A percentile compares a stretch with the other conserved stretches of the same genome.
These are phyloP conservation scores for Troilus luridus DNA, from an alignment of 2,888 invertebrate genomes.

Conservation along the genomic window DNA sequence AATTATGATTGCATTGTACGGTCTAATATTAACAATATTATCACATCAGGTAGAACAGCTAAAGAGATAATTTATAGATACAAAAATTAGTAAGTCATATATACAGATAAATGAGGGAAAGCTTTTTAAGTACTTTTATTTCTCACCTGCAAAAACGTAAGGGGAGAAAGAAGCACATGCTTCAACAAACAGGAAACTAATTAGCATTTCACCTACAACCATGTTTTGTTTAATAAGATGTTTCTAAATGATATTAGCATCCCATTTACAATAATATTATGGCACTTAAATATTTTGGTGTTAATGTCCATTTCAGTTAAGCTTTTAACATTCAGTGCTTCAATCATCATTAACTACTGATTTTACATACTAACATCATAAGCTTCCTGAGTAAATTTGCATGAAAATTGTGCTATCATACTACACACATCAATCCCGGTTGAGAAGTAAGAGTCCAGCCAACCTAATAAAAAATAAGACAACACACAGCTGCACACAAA, in stretches of 20 bases:
- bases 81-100: background rate
- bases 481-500: constrained; percentile 5
- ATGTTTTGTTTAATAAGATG: background rate
- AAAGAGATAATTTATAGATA: background rate
- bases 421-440: constrained; percentile 11
- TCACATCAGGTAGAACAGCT: constrained; percentile 8
- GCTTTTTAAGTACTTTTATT: background rate
- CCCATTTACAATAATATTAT: background rate
- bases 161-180: background rate
- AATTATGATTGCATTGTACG: background rate
- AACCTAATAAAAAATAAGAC: background rate
- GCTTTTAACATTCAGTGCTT: constrained; percentile 22
- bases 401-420: background rate
- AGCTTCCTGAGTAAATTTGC: constrained; percentile 4
- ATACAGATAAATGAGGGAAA: background rate
- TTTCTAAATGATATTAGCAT: constrained; percentile 35
- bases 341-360: background rate
- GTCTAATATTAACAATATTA: background rate
- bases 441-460: background rate
- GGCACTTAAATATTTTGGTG: background rate
- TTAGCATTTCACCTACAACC: constrained; percentile 17
- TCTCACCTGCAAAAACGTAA: background rate
- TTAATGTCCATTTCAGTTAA: background rate
- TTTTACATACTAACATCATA: constrained; percentile 14
- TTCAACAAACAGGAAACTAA: background rate